Base-by-base conservation (phyloP, 2,113 vertebrate species). In the Puma concolor region DNA sequence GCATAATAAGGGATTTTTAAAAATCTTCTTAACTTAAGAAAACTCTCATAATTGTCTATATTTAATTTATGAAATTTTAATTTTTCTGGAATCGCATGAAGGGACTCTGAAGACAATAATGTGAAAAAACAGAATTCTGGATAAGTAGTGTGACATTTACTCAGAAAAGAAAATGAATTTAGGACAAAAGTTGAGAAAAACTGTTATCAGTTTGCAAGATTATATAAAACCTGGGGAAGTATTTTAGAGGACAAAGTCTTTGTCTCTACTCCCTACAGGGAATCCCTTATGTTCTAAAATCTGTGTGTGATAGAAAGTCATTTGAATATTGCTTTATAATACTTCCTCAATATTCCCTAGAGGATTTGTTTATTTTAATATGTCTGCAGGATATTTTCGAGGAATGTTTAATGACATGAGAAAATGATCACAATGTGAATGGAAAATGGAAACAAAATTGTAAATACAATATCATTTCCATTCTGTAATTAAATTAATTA, bases 321-420 rank as follows among this genome's bases (percentile, higher is more conserved):
- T 96, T 97, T 97, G 80, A 98, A 94, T 97, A 94, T 94, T 83
- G 71, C 36, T 97, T 95, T 95, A 71, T 97, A 92, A 92, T 91
- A 84, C 88, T 95, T 94, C 31, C 54, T 88, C 96, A 96, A 76
- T 92, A 95, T 60, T 97, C 41, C 27, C 91, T 82, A 85, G 80
- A 97, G 87, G 21, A 80, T 81, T 74, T 83, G 67, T 87, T 95
- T 94, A 71, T 92, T 96, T 97, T 95, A 80, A 72, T 87, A 86
- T 86, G 52, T 67, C 54, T 95, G 41, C 19, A 94, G 69, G 67
- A 83, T 95, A 21, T 95, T 96, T 97, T 95, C 48, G 82, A 92
- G 67, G 82, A 92, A 92, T 90, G 29, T 82, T 91, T 95, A 96
- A 80, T 97, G 33, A 44, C 54, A 76, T 63, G 33, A 88, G 48